Evolutionary conservation across 2,113 vertebrate species (phyloP).

Genomic region (human): DNA sequence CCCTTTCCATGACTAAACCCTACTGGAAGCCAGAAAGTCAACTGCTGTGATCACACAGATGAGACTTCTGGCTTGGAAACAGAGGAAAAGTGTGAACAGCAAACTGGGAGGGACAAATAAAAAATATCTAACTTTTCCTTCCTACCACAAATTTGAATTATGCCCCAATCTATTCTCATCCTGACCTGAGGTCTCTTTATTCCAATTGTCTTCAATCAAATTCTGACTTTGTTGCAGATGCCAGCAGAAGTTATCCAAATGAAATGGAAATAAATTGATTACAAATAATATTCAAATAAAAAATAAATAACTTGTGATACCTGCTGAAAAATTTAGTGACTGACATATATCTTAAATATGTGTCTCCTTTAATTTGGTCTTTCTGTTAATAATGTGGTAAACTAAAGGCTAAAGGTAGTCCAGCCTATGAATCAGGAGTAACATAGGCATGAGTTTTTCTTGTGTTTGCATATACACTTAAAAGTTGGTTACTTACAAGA

Average conservation of each 20-base stretch:
- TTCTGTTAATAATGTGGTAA: not conserved
- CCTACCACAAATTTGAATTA: not conserved
- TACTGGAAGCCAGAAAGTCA: not conserved
- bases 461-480: not conserved
- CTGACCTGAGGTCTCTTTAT: not conserved
- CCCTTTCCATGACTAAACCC: not conserved
- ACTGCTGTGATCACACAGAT: not conserved
- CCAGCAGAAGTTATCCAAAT: not conserved
- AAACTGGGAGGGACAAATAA: not conserved
- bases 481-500: not conserved
- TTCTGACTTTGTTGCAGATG: not conserved
- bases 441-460: not conserved
- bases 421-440: not conserved
- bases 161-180: not conserved
- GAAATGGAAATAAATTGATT: not conserved
- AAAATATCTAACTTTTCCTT: not conserved
- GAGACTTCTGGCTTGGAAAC: not conserved
- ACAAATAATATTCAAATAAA: constrained; percentile 27
- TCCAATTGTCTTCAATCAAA: not conserved
- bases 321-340: not conserved
- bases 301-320: not conserved
- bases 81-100: not conserved
- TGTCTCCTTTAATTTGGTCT: not conserved
- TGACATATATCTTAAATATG: not conserved
- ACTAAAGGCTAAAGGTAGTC: not conserved